Base-by-base conservation (phyloP, 1,140 invertebrate species). In the Drosophila nikananu region DNA sequence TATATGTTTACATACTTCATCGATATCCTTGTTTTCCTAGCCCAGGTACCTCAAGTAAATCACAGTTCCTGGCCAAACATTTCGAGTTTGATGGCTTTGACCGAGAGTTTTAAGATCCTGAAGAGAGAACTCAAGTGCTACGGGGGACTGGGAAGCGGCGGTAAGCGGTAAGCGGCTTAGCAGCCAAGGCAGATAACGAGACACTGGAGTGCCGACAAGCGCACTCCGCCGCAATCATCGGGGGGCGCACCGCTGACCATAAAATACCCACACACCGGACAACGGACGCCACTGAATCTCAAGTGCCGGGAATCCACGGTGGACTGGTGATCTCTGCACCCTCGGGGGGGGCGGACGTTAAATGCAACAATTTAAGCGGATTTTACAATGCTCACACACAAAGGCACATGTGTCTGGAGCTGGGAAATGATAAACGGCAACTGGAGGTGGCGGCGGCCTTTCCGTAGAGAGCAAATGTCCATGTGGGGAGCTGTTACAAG, bases 361-460 rank as follows among this genome's bases (percentile, higher is more conserved):
- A 78, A 78, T 78, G 75, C 75, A 71, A 71, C 75, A 78, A 63
- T 78, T 78, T 78, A 78, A 78, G 76, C 65, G 76, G 75, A 78
- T 78, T 78, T 63, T 78, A 71, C 58, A 78, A 71, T 78, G 58
- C 64, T 27, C 44, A 46, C 46, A 17, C 23, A 68, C 39, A 37
- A 25, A 32, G 64, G 64, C 64, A 63, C n/a, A n/a, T n/a, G 9
- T 48, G 62, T 17, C 19, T 12, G 49, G 1, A 51, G 13, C 35
- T 51, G 59, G 21, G 15, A 30, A 41, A 32, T 64, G 62, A 35
- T 27, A 30, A 25, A 17, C 4, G 39, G 41, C 1, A 15, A 12
- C 13, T 10, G 58, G 13, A n/a, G 37, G 39, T 60, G 39, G 59
- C 15, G 1, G 13, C 2, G 44, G 46, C 32, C 32, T 9, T 30